A percentile compares a stretch with the other conserved stretches of the same genome.
These are phyloP conservation scores for Drymodes brunneopygia DNA, from an alignment of 2,113 vertebrate genomes.

Conservation along the genomic window DNA sequence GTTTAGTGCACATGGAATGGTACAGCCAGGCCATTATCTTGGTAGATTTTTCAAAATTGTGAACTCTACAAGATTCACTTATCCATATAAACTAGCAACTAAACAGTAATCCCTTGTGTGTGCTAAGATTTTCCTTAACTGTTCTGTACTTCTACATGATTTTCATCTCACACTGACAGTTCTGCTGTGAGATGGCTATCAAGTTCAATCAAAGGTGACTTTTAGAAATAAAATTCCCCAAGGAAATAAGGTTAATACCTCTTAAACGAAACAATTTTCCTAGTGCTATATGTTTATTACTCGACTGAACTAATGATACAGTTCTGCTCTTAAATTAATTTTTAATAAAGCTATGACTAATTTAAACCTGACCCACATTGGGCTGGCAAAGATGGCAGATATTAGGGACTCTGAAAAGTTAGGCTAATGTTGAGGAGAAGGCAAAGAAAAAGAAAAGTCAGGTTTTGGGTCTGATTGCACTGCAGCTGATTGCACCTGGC, in stretches of 20 bases:
- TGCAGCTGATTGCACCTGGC: constrained; percentile 17
- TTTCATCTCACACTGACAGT: background rate
- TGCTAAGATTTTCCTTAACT: background rate
- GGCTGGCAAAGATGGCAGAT: background rate
- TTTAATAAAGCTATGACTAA: background rate
- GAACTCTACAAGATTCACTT: background rate
- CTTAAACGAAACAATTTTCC: background rate
- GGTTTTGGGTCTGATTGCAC: background rate
- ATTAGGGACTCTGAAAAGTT: background rate
- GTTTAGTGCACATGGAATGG: background rate
- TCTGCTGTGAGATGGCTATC: background rate
- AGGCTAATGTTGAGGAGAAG: background rate
- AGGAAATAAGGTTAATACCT: background rate
- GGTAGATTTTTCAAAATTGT: background rate
- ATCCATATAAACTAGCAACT: background rate
- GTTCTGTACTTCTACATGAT: background rate
- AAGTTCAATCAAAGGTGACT: background rate
- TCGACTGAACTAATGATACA: background rate
- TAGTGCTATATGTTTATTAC: background rate
- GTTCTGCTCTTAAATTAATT: background rate
- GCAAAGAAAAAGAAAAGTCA: background rate
- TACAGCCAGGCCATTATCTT: background rate
- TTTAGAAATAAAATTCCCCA: background rate
- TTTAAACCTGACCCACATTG: background rate
- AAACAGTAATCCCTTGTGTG: background rate